phyloP scores from a whole-genome alignment of 2,113 vertebrate genomes.

The Proterorhinus semilunaris region DNA sequence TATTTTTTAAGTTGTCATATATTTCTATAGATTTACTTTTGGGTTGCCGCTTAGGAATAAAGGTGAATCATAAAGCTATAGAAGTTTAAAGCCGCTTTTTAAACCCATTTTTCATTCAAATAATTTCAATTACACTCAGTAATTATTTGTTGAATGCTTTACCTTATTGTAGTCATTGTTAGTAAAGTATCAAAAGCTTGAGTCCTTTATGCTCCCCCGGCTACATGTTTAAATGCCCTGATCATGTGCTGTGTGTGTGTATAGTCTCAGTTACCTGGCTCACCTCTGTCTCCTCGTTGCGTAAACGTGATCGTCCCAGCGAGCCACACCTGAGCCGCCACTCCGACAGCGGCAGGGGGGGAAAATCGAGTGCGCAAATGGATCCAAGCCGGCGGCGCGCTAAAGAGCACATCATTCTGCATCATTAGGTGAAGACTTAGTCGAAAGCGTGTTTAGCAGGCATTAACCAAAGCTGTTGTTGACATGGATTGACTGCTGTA shows the following conservation, averaged over 20 bases:
- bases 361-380: constrained; percentile 65
- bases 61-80: too few species aligned
- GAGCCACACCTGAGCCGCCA: constrained; percentile 55
- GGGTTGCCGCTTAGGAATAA: too few species aligned
- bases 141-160: too few species aligned
- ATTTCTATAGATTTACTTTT: too few species aligned
- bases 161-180: too few species aligned
- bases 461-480: constrained; percentile 86
- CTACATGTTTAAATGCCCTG: neutral
- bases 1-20: too few species aligned
- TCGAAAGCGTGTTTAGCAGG: constrained; percentile 82
- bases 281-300: constrained; percentile 38
- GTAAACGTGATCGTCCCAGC: constrained; percentile 29
- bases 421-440: constrained; percentile 86
- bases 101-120: too few species aligned
- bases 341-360: constrained; percentile 20
- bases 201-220: too few species aligned
- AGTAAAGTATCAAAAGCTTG: too few species aligned
- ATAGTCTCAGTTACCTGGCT: constrained; percentile 34
- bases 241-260: constrained; percentile 4
- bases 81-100: too few species aligned
- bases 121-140: too few species aligned
- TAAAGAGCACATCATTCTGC: constrained; percentile 81
- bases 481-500: constrained; percentile 85
- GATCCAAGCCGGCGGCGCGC: constrained; percentile 71